phyloP scores from a whole-genome alignment of 92 coral and sea anemone species.

The Nematostella vectensis region DNA sequence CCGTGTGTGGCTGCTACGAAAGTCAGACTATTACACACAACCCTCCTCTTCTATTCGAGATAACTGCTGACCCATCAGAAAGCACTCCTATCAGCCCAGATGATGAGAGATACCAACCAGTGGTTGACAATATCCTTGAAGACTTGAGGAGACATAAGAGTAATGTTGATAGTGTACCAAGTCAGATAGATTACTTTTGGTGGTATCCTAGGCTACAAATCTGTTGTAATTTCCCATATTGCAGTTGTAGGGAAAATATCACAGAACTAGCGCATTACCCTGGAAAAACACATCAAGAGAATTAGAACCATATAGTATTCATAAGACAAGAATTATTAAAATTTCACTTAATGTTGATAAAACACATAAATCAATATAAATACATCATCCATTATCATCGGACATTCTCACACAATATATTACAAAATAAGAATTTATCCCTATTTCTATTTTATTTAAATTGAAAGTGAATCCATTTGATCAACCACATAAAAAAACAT shows the following conservation, averaged over 20 bases:
- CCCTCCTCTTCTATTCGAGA: constrained; percentile 66
- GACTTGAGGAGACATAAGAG: constrained; percentile 39
- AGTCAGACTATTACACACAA: constrained; percentile 39
- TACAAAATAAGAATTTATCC: too few species aligned
- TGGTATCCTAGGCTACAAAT: constrained; percentile 51
- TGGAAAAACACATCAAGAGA: neutral
- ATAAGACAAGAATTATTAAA: too few species aligned
- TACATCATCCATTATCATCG: too few species aligned
- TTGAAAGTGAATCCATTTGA: too few species aligned
- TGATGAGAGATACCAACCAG: constrained; percentile 21
- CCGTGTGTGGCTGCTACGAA: constrained; percentile 55
- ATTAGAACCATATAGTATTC: too few species aligned
- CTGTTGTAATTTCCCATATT: constrained; percentile 79
- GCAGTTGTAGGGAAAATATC: constrained; percentile 51
- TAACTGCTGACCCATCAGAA: constrained; percentile 69
- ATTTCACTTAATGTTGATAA: too few species aligned
- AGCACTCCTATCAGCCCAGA: constrained; percentile 32
- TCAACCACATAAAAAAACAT: too few species aligned
- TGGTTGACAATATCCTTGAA: constrained; percentile 19
- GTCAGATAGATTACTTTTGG: constrained; percentile 13
- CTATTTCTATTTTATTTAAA: too few species aligned
- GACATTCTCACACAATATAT: too few species aligned
- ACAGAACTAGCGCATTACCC: constrained; percentile 12
- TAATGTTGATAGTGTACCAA: constrained; percentile 12
- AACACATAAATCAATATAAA: too few species aligned